Evolutionary conservation across 2,113 vertebrate species (phyloP), one percentile per base, ranked within the genome.

Genomic region (Etheostoma spectabile): DNA sequence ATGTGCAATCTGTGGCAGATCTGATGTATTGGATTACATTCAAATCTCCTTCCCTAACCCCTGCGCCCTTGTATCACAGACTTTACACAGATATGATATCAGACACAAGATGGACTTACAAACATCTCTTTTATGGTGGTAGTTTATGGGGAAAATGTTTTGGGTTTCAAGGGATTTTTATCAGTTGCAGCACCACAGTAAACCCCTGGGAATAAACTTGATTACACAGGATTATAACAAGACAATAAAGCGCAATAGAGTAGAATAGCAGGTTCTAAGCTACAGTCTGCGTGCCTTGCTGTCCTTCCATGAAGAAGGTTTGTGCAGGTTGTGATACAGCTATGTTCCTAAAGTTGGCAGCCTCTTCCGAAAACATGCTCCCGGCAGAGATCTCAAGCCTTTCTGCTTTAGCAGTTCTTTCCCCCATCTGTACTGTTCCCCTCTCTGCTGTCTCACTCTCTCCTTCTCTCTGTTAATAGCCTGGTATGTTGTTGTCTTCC

Each of bases 291-390:
- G 30, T 30, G 38, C 49, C 19, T 35, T 33, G 48, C n/a, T 30
- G 27, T 22, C 38, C 22, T 30, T 30, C 55, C 27, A 38, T n/a
- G 16, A 59, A 14, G 65, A 51, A 13, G 55, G 13, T 19, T 33
- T 21, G 53, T 73, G 53, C 53, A 51, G 14, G 59, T 24, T 2
- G 18, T 24, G 60, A 66, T 66, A 56, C 71, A 65, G 51, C 56
- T 19, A 8, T 1, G 16, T 18, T 67, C 24, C 7, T 21, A 35
- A 35, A 56, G 51, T 33, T 33, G 30, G 63, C 46, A 48, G 11
- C 22, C 48, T 61, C 16, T 42, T 6, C 27, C n/a, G 13, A 8
- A 65, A 33, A 33, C 7, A 27, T 1, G 52, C 16, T 45, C 35
- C 8, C 1, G 1, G 46, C 68, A 27, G 55, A 30, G 2, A 56